Percentiles rank a stretch among this genome's conserved stretches.
Evolutionary conservation across 2,113 vertebrate species (phyloP).

Genomic region (Bubalus kerabau): DNA sequence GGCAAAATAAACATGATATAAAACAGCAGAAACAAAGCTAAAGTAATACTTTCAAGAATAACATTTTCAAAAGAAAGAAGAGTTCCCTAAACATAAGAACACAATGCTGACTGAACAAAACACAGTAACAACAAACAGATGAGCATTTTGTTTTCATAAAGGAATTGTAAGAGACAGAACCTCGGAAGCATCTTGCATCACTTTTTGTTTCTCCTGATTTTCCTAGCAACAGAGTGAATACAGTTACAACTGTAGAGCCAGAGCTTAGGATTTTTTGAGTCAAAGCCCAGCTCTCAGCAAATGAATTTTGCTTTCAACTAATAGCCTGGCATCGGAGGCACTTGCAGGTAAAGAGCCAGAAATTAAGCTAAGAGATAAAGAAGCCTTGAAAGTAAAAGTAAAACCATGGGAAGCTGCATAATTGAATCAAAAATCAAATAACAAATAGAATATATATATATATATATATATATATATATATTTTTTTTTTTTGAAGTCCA

Average conservation of each 20-base stretch:
- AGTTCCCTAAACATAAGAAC: background rate
- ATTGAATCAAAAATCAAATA: background rate
- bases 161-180: background rate
- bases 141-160: background rate
- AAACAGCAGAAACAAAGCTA: background rate
- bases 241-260: background rate
- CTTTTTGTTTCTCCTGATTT: background rate
- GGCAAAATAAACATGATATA: background rate
- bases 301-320: slow-evolving; percentile 45
- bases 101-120: background rate
- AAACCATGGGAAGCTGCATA: background rate
- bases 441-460: background rate
- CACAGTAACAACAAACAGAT: background rate
- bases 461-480: background rate
- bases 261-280: background rate
- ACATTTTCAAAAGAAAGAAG: background rate
- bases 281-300: slow-evolving; percentile 36
- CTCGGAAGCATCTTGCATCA: background rate
- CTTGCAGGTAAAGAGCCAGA: background rate
- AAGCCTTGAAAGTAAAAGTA: background rate
- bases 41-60: background rate
- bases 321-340: background rate
- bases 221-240: background rate
- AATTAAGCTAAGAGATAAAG: background rate
- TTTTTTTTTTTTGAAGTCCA: background rate